Evolutionary conservation across 2,888 invertebrate genomes (phyloP).

Genomic region (Odiellus spinosus): DNA sequence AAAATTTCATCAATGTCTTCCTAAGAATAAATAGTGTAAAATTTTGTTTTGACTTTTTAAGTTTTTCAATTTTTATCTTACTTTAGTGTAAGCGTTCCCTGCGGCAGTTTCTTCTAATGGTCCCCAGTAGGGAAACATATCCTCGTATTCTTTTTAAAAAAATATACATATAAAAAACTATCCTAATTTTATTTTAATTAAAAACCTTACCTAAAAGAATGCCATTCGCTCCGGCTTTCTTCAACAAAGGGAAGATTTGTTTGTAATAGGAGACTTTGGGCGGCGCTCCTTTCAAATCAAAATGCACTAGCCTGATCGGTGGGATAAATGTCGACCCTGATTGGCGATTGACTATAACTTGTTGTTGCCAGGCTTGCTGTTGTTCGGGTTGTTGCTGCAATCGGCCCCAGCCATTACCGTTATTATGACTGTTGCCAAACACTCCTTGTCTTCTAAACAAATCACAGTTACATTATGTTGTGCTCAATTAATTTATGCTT

Average conservation of each 20-base stretch:
- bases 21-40: too few species aligned
- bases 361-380: slow-evolving; percentile 3
- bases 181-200: too few species aligned
- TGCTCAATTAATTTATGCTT: too few species aligned
- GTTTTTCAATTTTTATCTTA: too few species aligned
- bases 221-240: slow-evolving; percentile 30
- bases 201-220: too few species aligned
- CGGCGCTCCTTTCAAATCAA: slow-evolving; percentile 18
- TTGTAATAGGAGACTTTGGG: slow-evolving; percentile 14
- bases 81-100: slow-evolving; percentile 31
- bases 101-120: slow-evolving; percentile 23
- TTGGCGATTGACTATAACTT: background rate
- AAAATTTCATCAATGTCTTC: slow-evolving; percentile 22
- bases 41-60: too few species aligned
- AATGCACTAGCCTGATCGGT: slow-evolving; percentile 14
- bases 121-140: slow-evolving; percentile 33
- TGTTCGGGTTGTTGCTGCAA: slow-evolving; percentile 2
- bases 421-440: slow-evolving; percentile 7
- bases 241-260: slow-evolving; percentile 28
- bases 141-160: slow-evolving; percentile 36
- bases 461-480: too few species aligned
- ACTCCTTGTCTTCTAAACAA: background rate
- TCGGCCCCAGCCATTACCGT: slow-evolving; percentile 3
- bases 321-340: slow-evolving; percentile 7
- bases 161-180: too few species aligned